These are phyloP conservation scores for Alauda arvensis DNA, from an alignment of 2,797 vertebrate genomes.

Conservation along the genomic window DNA sequence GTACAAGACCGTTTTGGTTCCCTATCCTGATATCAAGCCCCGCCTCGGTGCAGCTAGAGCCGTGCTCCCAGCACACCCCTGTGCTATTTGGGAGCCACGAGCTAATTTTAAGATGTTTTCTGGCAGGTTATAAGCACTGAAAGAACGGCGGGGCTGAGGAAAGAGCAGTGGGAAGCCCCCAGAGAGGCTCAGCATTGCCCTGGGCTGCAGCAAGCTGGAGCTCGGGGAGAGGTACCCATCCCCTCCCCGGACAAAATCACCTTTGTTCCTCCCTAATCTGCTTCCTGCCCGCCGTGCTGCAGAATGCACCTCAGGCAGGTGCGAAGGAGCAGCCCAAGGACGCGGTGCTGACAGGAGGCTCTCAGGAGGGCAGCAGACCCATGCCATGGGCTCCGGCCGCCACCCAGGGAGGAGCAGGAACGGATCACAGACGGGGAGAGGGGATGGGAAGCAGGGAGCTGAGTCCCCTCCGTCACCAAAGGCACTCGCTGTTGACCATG, in stretches of 20 bases:
- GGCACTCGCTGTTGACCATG: accelerated
- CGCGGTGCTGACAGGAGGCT: slow-evolving; percentile 58
- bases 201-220: neutral
- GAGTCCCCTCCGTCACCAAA: neutral
- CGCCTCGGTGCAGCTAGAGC: accelerated
- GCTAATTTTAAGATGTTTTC: neutral
- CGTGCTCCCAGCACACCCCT: neutral
- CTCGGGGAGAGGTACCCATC: neutral
- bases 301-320: slow-evolving; percentile 32
- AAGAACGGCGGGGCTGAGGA: neutral
- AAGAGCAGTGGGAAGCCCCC: neutral
- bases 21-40: neutral
- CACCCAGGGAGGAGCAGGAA: neutral
- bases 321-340: slow-evolving; percentile 72
- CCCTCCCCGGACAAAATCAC: slow-evolving; percentile 39
- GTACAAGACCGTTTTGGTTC: accelerated
- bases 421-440: accelerated
- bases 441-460: neutral
- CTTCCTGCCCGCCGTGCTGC: slow-evolving; percentile 19
- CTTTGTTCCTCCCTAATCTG: slow-evolving; percentile 56
- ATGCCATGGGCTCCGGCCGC: neutral
- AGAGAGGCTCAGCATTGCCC: neutral
- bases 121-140: neutral
- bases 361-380: neutral
- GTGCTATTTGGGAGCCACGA: neutral